Conservation (phyloP, 1,140 invertebrate genomes). For the Calephelis nemesis region DNA sequence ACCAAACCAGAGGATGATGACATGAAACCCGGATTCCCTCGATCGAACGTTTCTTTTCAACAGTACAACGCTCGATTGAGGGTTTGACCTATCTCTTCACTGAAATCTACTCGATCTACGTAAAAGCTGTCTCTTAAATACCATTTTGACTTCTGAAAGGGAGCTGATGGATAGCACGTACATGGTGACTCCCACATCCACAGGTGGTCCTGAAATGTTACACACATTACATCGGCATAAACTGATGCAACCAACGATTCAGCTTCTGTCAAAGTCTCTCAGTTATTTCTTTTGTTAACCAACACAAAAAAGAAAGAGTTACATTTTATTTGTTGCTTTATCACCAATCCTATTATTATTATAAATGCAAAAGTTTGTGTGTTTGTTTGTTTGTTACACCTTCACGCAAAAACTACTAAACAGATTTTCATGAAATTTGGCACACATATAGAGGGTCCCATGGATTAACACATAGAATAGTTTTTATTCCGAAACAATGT, state of each 20-base stretch:
- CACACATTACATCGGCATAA: slow-evolving; percentile 40
- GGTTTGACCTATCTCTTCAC: slow-evolving; percentile 46
- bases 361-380: no score
- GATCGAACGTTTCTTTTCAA: slow-evolving; percentile 41
- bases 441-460: no score
- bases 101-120: slow-evolving; percentile 48
- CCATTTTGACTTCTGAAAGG: slow-evolving; percentile 98
- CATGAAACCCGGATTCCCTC: slow-evolving; percentile 46
- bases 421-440: no score
- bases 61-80: slow-evolving; percentile 48
- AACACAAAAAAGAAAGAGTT: no score
- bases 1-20: slow-evolving; percentile 69
- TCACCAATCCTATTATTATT: no score
- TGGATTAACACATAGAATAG: no score
- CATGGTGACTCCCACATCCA: slow-evolving; percentile 97
- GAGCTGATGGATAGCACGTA: slow-evolving; percentile 98
- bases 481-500: no score
- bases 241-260: neutral
- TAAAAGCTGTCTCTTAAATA: slow-evolving; percentile 80
- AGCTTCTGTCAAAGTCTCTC: neutral
- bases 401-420: no score
- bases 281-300: no score
- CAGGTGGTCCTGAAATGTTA: slow-evolving; percentile 91
- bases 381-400: no score
- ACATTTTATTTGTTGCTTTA: no score